Conservation (phyloP, 2,797 vertebrate species). For the Gallinago stenura region DNA sequence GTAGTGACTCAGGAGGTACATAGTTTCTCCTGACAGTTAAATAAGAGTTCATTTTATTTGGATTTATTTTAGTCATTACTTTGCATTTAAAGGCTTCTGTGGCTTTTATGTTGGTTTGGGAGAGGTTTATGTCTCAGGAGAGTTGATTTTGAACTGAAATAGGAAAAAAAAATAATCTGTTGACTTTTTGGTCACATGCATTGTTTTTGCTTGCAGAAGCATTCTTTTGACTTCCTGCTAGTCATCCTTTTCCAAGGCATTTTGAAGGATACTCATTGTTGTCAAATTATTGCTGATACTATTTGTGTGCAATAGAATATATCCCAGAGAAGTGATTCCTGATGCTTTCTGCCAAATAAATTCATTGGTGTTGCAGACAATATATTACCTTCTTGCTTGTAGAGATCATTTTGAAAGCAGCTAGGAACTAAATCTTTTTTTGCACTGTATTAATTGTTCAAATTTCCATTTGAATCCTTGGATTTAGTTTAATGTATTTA, state of each 20-base stretch:
- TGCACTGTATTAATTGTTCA: neutral
- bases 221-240: constrained; percentile 23
- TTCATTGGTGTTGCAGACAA: neutral
- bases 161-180: neutral
- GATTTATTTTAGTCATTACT: constrained; percentile 5
- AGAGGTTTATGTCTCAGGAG: neutral
- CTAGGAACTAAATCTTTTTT: neutral
- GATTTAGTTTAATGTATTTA: neutral
- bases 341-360: neutral
- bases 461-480: neutral
- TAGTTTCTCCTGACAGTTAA: constrained; percentile 8
- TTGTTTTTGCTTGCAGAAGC: constrained; percentile 7
- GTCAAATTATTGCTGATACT: neutral
- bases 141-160: constrained; percentile 11
- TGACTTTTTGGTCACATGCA: constrained; percentile 17
- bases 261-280: constrained; percentile 2
- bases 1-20: neutral
- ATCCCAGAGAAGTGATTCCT: neutral
- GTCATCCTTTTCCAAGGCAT: neutral
- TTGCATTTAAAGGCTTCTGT: constrained; percentile 1
- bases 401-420: neutral
- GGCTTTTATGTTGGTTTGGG: neutral
- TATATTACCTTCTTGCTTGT: neutral
- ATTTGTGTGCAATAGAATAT: neutral
- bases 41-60: neutral